Percentiles rank a stretch among this genome's conserved stretches.
These are phyloP conservation scores for Sitta carolinensis DNA, from an alignment of 2,797 vertebrate genomes.

Conservation along the genomic window DNA sequence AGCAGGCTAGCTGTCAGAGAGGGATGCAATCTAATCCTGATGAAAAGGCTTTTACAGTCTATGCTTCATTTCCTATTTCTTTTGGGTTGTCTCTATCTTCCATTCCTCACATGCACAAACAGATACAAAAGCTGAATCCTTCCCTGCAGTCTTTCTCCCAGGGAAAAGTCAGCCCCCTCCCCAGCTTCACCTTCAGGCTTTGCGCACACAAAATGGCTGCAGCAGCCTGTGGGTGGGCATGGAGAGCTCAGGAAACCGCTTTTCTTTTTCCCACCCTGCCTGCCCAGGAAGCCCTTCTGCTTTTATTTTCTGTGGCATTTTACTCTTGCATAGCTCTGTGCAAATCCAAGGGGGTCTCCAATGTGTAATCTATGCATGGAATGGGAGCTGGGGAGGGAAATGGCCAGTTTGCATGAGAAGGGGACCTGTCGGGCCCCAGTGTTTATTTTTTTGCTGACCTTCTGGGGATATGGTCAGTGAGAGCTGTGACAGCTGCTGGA, in stretches of 20 bases:
- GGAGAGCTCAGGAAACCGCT: conserved; percentile 57
- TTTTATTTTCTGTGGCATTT: conserved; percentile 67
- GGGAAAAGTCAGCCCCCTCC: conserved; percentile 38
- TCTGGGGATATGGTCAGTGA: conserved; percentile 73
- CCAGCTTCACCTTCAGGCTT: conserved; percentile 45
- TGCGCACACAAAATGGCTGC: conserved; percentile 69
- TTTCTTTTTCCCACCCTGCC: conserved; percentile 59
- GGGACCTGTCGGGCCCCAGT: conserved; percentile 61
- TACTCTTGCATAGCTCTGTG: conserved; percentile 63
- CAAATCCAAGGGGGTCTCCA: conserved; percentile 60
- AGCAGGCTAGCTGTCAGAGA: neutral
- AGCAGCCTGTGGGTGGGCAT: conserved; percentile 70
- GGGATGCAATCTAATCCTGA: conserved; percentile 20
- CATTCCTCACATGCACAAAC: neutral
- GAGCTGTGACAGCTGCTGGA: conserved; percentile 76
- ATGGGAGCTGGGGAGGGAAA: conserved; percentile 57
- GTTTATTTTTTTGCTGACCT: conserved; percentile 77
- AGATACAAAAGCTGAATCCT: conserved; percentile 31
- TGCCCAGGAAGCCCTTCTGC: conserved; percentile 63
- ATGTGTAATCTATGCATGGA: conserved; percentile 65
- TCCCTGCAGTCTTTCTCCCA: conserved; percentile 9
- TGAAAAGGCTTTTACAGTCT: conserved; percentile 33
- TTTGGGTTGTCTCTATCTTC: neutral
- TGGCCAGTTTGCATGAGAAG: conserved; percentile 66
- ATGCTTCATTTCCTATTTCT: conserved; percentile 39